phyloP scores from a whole-genome alignment of 2,888 invertebrate genomes.

The Hyppa rectilinea region DNA sequence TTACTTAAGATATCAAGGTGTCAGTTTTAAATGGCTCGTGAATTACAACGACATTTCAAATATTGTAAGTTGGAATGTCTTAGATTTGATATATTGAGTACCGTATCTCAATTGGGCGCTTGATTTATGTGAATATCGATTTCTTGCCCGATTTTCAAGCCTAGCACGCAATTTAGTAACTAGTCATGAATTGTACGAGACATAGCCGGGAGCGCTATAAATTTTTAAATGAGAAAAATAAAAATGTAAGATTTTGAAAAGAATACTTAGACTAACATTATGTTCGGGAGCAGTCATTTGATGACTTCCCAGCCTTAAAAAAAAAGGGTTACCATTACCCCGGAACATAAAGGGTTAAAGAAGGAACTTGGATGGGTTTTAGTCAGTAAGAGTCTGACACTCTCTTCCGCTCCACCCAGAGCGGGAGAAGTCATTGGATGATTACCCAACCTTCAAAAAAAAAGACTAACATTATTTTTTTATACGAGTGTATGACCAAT shows the following conservation, averaged over 20 bases:
- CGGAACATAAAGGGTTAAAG: no score
- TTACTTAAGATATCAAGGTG: slow-evolving; percentile 14
- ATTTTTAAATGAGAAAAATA: not conserved
- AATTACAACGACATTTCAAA: slow-evolving; percentile 32
- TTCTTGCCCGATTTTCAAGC: slow-evolving; percentile 26
- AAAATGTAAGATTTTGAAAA: not conserved
- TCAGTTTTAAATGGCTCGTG: slow-evolving; percentile 2
- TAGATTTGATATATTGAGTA: slow-evolving; percentile 41
- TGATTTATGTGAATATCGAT: slow-evolving; percentile 49
- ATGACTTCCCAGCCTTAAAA: no score
- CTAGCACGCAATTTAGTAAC: slow-evolving; percentile 39
- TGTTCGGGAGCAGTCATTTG: no score
- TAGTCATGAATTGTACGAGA: slow-evolving; percentile 31
- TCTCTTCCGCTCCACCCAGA: no score
- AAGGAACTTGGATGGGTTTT: no score
- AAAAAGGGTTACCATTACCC: no score
- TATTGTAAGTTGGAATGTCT: slow-evolving; percentile 31
- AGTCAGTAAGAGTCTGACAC: no score
- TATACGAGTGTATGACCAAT: no score
- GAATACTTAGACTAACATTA: not conserved
- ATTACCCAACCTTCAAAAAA: no score
- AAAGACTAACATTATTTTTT: no score
- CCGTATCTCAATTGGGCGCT: slow-evolving; percentile 26
- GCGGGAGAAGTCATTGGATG: no score
- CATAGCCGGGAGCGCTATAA: not conserved